Evolutionary conservation across 2,888 invertebrate genomes (phyloP).

Genomic region (Trissoscelio sp.): DNA sequence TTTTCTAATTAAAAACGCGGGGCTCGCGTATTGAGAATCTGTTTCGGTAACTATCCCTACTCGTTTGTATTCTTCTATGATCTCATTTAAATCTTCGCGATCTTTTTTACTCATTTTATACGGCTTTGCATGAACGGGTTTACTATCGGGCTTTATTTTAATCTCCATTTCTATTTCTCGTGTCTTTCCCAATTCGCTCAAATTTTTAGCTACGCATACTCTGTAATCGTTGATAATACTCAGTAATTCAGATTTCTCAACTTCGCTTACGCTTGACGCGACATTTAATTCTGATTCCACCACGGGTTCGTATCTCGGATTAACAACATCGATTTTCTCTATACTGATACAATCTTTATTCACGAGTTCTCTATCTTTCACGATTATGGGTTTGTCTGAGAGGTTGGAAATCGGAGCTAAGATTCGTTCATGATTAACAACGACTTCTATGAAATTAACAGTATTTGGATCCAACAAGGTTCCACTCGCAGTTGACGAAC

Average conservation of each 20-base stretch:
- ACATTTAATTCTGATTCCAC: background rate
- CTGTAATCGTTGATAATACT: slow-evolving; percentile 26
- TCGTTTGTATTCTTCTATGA: slow-evolving; percentile 25
- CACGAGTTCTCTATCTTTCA: background rate
- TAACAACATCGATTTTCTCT: background rate
- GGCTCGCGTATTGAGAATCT: slow-evolving; percentile 12
- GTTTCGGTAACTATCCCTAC: slow-evolving; percentile 1
- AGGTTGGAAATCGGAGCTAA: background rate
- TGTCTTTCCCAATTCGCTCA: slow-evolving; percentile 13
- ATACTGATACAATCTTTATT: background rate
- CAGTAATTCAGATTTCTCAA: background rate
- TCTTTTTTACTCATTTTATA: slow-evolving; percentile 24
- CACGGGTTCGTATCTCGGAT: slow-evolving; percentile 5
- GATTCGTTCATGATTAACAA: background rate
- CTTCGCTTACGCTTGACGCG: background rate
- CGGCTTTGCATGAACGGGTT: background rate
- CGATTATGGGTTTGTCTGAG: background rate
- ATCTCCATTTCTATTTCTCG: slow-evolving; percentile 22
- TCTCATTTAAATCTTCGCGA: slow-evolving; percentile 26
- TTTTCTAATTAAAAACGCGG: slow-evolving; percentile 27
- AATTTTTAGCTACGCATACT: slow-evolving; percentile 14
- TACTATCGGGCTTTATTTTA: slow-evolving; percentile 6
- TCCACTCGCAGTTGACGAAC: background rate
- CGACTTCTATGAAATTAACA: background rate
- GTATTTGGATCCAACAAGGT: background rate